Evolutionary conservation across 2,888 invertebrate species (phyloP), one percentile per base, ranked within the genome.

Genomic region (Luperina testacea): DNA sequence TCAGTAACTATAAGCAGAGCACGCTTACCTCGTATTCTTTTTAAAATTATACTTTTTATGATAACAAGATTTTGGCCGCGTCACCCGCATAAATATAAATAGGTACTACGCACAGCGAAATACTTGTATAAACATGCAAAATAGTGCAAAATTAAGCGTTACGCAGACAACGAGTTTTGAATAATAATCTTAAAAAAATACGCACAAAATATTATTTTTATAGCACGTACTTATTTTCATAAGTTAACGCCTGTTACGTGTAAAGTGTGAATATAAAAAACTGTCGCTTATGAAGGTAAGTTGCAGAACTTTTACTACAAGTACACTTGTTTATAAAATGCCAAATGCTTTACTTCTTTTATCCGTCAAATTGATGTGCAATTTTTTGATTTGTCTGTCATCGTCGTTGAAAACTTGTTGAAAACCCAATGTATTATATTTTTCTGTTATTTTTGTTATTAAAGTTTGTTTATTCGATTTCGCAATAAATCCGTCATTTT

Each of bases 1-100:
- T 61, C 15, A n/a, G 67, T 71, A 59, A 84, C 53, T 74, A 38
- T 61, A 82, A 61, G 38, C 77, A 13, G 15, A 57, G 61, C 83
- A 86, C 78, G 77, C 61, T 75, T 69, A 32, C 20, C 68, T 72
- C 83, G 73, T 83, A 53, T 67, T 65, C 74, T 72, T 77, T 78
- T 75, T 64, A 67, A 78, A 83, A 70, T 75, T 77, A 69, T 70
- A 76, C 42, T 74, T 72, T 76, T 65, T 86, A 63, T 75, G 53
- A 63, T 72, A 65, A 77, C 71, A 75, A 78, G 78, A 72, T 86
- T 77, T 75, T 32, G 59, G 77, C 13, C 53, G 45, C 83, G 72
- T 77, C 53, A 57, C 75, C 69, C 72, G 53, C 75, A 72, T 84
- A 86, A 82, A 84, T 78, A 82, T 63, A 77, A 86, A 72, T 78